Evolutionary conservation across 2,888 invertebrate species (phyloP), one percentile per base, ranked within the genome.

Genomic region (Nebria brevicollis): DNA sequence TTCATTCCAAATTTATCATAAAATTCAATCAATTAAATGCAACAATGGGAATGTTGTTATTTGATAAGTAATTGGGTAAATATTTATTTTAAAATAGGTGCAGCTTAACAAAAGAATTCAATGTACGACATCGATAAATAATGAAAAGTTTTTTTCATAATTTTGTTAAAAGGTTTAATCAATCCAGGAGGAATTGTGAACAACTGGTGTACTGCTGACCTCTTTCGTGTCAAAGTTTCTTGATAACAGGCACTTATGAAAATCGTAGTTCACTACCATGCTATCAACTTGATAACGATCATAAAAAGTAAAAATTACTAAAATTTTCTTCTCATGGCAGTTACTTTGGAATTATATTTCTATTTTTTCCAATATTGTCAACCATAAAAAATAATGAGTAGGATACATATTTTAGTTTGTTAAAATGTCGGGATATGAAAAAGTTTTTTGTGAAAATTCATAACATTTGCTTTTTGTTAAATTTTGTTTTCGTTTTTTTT

Each of bases 151-250:
- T 54, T 54, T 8, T 54, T 54, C 11, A 13, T 54, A 54, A 54
- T 54, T 54, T 54, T 54, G 54, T 54, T 54, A 54, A 54, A 54
- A 54, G 54, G 54, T 54, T 54, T 54, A 54, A 54, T 54, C 54
- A 54, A 54, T 54, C 7, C 13, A 11, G 54, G 54, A 6, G 1
- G 34, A 34, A 34, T 34, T 54, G 54, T 13, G 54, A 54, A 11
- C 13, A 13, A 8, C 13, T 54, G 8, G 54, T 54, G 54, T 54
- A 5, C 54, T 54, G 54, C 54, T 54, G 54, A 54, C 54, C 54
- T 54, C 54, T 13, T 54, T 54, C 54, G 54, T 54, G 54, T 54
- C 54, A 54, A 54, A 54, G 54, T 54, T 54, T 13, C 6, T 54
- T 54, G 54, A 54, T 54, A 54, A 54, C 54, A 54, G 54, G 54